A percentile compares a stretch with the other conserved stretches of the same genome.
These are phyloP conservation scores for Clarias laeviceps DNA, from an alignment of 2,797 vertebrate genomes.

Conservation along the genomic window DNA sequence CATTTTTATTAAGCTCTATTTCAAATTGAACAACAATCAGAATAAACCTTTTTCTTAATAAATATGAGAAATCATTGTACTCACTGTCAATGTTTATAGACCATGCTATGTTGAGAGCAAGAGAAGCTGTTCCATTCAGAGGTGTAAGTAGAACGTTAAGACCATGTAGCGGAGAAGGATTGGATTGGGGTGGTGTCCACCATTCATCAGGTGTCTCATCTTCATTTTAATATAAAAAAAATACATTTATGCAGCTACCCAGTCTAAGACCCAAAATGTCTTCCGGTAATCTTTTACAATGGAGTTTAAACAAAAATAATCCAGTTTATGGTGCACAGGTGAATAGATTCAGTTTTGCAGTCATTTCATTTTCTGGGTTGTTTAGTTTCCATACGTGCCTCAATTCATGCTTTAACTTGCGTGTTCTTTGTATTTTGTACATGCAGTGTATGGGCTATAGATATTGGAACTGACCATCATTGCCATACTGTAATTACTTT, in stretches of 20 bases:
- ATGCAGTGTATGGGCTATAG: neutral
- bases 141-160: constrained; percentile 53
- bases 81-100: constrained; percentile 76
- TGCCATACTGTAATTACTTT: neutral
- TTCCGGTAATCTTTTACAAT: neutral
- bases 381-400: neutral
- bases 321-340: neutral
- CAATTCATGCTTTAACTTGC: neutral
- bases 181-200: rapidly evolving
- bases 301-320: neutral
- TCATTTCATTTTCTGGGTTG: neutral
- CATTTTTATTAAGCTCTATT: neutral
- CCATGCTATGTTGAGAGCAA: constrained; percentile 76
- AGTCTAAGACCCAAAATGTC: neutral
- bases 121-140: constrained; percentile 14
- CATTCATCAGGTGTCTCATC: constrained; percentile 46
- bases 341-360: neutral
- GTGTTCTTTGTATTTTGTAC: neutral
- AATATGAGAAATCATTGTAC: constrained; percentile 33
- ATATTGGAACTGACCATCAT: neutral
- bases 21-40: neutral
- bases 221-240: neutral
- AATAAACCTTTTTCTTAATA: neutral
- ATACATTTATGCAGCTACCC: neutral
- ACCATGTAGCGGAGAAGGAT: constrained; percentile 64